Conservation (phyloP, 2,888 invertebrate species). For the Cryptus armator region DNA sequence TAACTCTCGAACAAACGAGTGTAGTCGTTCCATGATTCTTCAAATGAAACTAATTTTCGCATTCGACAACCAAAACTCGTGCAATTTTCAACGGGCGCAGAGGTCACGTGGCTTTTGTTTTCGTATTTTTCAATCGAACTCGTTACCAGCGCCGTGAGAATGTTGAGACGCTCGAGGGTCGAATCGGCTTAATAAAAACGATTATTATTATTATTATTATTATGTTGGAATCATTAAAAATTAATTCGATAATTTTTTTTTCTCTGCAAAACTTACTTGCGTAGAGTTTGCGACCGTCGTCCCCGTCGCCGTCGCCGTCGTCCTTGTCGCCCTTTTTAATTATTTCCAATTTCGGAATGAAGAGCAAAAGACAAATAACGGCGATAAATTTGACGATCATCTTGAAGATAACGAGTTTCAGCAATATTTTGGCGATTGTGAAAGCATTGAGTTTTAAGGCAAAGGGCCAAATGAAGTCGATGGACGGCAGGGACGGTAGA, state of each 20-base stretch:
- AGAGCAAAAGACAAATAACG: constrained; percentile 90
- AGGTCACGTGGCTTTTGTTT: constrained; percentile 72
- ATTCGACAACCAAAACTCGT: constrained; percentile 85
- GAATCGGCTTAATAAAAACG: constrained; percentile 69
- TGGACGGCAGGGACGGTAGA: constrained; percentile 75
- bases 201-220: constrained; percentile 14
- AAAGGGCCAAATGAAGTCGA: constrained; percentile 87
- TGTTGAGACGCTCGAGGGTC: constrained; percentile 71
- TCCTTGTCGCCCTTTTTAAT: constrained; percentile 84
- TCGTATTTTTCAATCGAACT: constrained; percentile 76
- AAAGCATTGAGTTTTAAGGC: constrained; percentile 90
- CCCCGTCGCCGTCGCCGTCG: constrained; percentile 80
- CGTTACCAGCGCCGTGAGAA: constrained; percentile 74
- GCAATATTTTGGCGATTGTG: constrained; percentile 90
- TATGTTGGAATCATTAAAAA: background rate
- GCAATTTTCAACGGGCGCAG: constrained; percentile 84
- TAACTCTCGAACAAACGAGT: constrained; percentile 77
- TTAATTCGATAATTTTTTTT: background rate
- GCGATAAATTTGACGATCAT: constrained; percentile 93
- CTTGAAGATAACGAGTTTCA: constrained; percentile 93
- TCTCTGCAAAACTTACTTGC: constrained; percentile 51
- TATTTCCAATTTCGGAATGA: constrained; percentile 90
- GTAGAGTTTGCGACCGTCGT: constrained; percentile 70
- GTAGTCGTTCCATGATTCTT: constrained; percentile 78
- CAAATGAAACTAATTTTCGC: constrained; percentile 79